A percentile compares a stretch with the other conserved stretches of the same genome.
Conservation (phyloP, 2,888 invertebrate species). For the Stenurella melanura region DNA sequence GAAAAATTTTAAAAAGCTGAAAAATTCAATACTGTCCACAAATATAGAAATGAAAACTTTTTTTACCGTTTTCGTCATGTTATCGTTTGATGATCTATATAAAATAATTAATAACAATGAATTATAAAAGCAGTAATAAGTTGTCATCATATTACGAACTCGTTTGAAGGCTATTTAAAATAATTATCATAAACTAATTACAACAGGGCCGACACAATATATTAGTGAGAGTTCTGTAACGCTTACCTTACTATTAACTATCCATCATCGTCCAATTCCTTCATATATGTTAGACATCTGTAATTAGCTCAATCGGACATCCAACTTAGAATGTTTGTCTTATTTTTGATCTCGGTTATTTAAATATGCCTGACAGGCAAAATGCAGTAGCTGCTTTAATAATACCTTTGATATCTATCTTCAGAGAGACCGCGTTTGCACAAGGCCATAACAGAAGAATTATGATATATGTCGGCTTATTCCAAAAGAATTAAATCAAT, state of each 20-base stretch:
- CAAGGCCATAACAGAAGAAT: background rate
- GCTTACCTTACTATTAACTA: background rate
- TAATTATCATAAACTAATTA: background rate
- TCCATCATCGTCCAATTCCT: background rate
- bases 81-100: too few relatives aligned
- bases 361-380: background rate
- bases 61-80: too few relatives aligned
- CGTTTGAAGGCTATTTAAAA: background rate
- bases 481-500: background rate
- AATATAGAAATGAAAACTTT: too few relatives aligned
- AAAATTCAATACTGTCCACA: too few relatives aligned
- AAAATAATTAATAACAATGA: too few relatives aligned
- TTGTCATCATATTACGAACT: background rate
- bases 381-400: background rate
- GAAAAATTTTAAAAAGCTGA: too few relatives aligned
- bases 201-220: background rate
- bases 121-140: background rate
- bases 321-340: background rate
- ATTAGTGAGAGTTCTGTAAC: background rate
- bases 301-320: background rate
- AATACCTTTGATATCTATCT: background rate
- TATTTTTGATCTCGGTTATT: background rate
- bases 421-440: background rate
- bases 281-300: background rate
- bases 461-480: constrained; percentile 1